Evolutionary conservation across 2,888 invertebrate genomes (phyloP), one percentile per base, ranked within the genome.

Genomic region (Lordiphosa andalusiaca): DNA sequence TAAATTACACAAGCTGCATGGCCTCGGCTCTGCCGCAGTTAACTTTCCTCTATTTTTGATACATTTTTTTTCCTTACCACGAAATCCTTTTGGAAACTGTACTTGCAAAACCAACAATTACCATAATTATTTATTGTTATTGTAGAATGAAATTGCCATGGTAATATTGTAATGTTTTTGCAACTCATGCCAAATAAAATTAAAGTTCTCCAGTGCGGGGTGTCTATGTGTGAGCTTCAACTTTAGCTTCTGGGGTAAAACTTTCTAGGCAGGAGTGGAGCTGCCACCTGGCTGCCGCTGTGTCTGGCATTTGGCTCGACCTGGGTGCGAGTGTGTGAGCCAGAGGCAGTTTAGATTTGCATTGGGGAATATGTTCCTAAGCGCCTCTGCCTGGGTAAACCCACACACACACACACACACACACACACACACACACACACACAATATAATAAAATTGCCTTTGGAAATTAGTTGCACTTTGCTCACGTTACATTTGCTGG

Each of bases 381-480:
- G 69, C 74, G 62, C 42, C 56, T 33, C 37, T 9, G 21, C n/a
- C 35, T 13, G 37, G 30, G 49, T 62, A 71, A 54, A 30, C 30
- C 30, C 30, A 3, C 30, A 30, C 3, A 30, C 30, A 23, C 23
- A 23, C 7, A 61, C 3, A 30, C 30, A 23, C 23, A 23, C 7
- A 61, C n/a, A n/a, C 30, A 2, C 30, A 30, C 9, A 30, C 30
- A 6, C 30, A 30, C 30, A 30, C 3, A 30, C 30, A 23, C 23
- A 23, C 7, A 61, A 71, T 60, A 67, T 65, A 75, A 80, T 75
- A 73, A 73, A 77, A 77, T 77, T 71, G 71, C 83, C 77, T 77
- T 80, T 78, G 60, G 64, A 82, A 80, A 82, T 83, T 75, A 80
- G 83, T 75, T 77, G 69, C 63, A 80, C 83, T 72, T 72, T 72